Conservation (phyloP, 1,140 invertebrate species). For the Apocrypta bakeri region DNA sequence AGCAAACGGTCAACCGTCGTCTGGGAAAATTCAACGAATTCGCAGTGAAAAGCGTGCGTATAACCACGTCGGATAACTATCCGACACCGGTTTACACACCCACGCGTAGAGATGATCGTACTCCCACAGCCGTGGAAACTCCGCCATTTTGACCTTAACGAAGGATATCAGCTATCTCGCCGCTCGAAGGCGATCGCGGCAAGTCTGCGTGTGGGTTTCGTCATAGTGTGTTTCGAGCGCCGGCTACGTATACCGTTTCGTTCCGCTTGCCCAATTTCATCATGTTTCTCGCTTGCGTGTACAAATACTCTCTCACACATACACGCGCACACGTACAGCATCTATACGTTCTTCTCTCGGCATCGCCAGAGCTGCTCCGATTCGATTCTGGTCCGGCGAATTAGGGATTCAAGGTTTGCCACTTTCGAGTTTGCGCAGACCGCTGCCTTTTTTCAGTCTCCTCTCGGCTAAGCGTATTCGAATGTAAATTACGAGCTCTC, state of each 20-base stretch:
- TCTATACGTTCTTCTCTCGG: background rate
- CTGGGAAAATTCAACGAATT: too few relatives aligned
- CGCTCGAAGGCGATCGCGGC: background rate
- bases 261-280: conserved; percentile 51
- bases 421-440: background rate
- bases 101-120: background rate
- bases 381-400: background rate
- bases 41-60: too few relatives aligned
- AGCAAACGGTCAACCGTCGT: too few relatives aligned
- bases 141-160: conserved; percentile 72
- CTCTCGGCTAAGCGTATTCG: background rate
- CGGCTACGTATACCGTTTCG: conserved; percentile 50
- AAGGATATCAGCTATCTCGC: conserved; percentile 68
- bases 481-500: background rate
- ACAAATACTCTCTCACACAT: background rate
- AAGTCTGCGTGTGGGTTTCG: conserved; percentile 8
- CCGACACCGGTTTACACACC: background rate
- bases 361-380: background rate
- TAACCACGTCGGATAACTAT: too few relatives aligned
- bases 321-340: background rate
- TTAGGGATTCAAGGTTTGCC: background rate
- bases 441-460: too few relatives aligned
- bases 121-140: conserved; percentile 51
- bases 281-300: conserved; percentile 30
- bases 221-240: conserved; percentile 13